phyloP scores from a whole-genome alignment of 2,797 vertebrate species.

The Mareca strepera region DNA sequence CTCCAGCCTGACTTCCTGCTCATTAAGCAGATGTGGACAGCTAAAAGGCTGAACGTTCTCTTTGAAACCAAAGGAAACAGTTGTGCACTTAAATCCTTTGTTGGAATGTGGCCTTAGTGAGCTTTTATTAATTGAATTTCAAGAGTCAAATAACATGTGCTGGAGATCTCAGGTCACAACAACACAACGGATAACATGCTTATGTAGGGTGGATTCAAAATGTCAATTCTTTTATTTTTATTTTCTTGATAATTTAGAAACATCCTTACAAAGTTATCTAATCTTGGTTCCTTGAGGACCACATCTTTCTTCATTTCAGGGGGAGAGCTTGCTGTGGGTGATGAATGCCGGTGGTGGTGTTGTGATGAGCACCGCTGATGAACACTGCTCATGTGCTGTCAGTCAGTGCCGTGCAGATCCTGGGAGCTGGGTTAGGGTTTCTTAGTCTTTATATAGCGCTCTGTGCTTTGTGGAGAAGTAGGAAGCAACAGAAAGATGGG shows the following conservation, averaged over 20 bases:
- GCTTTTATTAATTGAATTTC: not conserved
- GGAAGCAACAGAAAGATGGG: not conserved
- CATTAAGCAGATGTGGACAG: not conserved
- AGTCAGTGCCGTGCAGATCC: not conserved
- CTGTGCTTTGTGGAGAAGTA: not conserved
- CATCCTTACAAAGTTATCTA: not conserved
- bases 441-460: slow-evolving; percentile 36
- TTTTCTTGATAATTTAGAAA: not conserved
- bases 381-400: not conserved
- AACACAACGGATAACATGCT: not conserved
- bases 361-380: not conserved
- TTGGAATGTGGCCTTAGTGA: not conserved
- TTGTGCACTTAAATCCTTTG: not conserved
- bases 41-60: not conserved
- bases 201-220: not conserved
- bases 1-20: not conserved
- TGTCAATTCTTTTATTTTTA: not conserved
- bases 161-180: not conserved
- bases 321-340: not conserved
- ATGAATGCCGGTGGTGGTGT: fast-evolving
- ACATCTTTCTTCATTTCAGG: not conserved
- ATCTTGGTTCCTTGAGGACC: not conserved
- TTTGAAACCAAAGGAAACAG: slow-evolving; percentile 3
- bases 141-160: not conserved
- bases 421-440: not conserved